Evolutionary conservation across 1,140 invertebrate species (phyloP).

Genomic region (Drosophila oshimai): DNA sequence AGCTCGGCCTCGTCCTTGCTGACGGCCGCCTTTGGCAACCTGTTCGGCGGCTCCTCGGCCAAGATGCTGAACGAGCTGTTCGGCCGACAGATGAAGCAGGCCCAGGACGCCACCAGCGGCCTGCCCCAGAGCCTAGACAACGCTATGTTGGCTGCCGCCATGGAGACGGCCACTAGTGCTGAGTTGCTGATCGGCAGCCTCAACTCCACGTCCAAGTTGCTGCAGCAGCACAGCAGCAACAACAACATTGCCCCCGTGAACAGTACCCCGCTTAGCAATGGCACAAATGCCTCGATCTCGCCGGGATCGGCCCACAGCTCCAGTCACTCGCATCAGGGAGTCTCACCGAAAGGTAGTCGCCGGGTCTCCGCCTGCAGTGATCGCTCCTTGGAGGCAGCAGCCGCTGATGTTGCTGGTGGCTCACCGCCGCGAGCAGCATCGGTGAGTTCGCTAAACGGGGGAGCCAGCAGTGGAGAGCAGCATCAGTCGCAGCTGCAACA

Average conservation of each 20-base stretch:
- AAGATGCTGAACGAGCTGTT: constrained; percentile 93
- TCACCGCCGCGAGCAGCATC: constrained; percentile 66
- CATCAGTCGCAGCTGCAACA: constrained; percentile 80
- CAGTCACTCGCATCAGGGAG: constrained; percentile 28
- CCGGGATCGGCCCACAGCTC: constrained; percentile 55
- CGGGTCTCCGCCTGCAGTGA: constrained; percentile 75
- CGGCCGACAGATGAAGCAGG: constrained; percentile 89
- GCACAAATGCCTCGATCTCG: constrained; percentile 58
- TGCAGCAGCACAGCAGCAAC: constrained; percentile 59
- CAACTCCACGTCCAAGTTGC: constrained; percentile 54
- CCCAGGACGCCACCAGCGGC: constrained; percentile 86
- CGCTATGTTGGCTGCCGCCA: constrained; percentile 78
- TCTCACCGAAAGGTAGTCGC: constrained; percentile 52
- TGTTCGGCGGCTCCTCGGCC: constrained; percentile 89
- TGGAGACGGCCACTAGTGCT: constrained; percentile 82
- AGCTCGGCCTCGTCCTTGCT: constrained; percentile 65
- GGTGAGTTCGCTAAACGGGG: constrained; percentile 67
- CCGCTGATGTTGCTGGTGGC: constrained; percentile 46
- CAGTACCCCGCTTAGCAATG: constrained; percentile 63
- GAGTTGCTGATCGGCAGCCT: constrained; percentile 69
- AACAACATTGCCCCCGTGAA: constrained; percentile 37
- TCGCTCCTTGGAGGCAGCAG: constrained; percentile 63
- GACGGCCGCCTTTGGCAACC: constrained; percentile 86
- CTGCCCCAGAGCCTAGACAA: constrained; percentile 82
- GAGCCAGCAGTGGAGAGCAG: constrained; percentile 65